Conservation (phyloP, 2,888 invertebrate species). For the Drosophila nigricruria region DNA sequence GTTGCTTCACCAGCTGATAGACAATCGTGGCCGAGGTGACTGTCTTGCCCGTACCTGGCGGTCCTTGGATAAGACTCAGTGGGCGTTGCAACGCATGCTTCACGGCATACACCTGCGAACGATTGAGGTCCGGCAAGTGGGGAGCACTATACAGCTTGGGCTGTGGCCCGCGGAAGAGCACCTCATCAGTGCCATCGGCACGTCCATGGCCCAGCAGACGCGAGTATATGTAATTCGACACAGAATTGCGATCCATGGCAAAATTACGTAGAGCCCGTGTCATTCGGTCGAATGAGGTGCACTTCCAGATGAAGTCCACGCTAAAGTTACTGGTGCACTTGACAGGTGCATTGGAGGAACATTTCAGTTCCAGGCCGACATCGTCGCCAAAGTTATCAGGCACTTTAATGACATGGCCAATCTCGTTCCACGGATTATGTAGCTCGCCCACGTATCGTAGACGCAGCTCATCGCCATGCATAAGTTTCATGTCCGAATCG, state of each 20-base stretch:
- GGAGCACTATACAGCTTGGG: constrained; percentile 99
- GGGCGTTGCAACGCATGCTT: constrained; percentile 99
- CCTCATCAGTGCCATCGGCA: constrained; percentile 97
- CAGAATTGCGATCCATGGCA: constrained; percentile 97
- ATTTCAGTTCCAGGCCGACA: constrained; percentile 98
- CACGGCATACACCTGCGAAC: constrained; percentile 98
- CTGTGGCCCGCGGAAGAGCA: constrained; percentile 93
- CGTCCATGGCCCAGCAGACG: constrained; percentile 97
- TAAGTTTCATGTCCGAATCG: constrained; percentile 98
- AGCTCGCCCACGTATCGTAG: constrained; percentile 96
- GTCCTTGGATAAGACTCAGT: constrained; percentile 97
- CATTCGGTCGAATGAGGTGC: constrained; percentile 99
- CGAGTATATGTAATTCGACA: constrained; percentile 99
- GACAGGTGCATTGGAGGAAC: constrained; percentile 95
- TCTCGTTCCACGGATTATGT: constrained; percentile 98
- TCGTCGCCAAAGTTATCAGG: constrained; percentile 99
- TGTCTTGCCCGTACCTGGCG: constrained; percentile 97
- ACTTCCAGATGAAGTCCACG: constrained; percentile 99
- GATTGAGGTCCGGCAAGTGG: constrained; percentile 98
- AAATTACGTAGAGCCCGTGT: constrained; percentile 97
- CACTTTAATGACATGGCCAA: constrained; percentile 98
- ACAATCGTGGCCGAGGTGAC: constrained; percentile 99
- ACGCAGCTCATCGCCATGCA: constrained; percentile 99
- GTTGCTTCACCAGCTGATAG: constrained; percentile 98
- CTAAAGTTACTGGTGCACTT: constrained; percentile 98